phyloP scores from a whole-genome alignment of 2,888 invertebrate species.

The Seladonia tumulorum region DNA sequence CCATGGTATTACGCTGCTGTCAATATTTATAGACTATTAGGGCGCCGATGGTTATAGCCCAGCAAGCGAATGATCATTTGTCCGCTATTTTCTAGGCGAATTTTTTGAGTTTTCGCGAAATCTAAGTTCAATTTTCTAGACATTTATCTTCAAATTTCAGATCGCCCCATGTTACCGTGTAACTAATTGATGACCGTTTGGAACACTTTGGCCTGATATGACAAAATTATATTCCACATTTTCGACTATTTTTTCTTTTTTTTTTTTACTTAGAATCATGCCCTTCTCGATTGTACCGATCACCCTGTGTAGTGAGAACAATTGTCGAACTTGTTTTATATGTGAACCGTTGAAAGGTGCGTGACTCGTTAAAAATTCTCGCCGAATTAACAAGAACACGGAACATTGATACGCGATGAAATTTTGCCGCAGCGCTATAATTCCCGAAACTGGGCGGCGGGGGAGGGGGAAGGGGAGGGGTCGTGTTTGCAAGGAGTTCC shows the following conservation, averaged over 20 bases:
- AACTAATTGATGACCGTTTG: too few relatives aligned
- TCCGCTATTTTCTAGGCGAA: not conserved
- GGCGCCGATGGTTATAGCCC: not conserved
- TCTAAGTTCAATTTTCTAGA: too few relatives aligned
- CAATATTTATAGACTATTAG: constrained; percentile 6
- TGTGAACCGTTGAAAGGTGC: not conserved
- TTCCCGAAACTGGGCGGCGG: constrained; percentile 40
- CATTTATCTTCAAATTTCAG: too few relatives aligned
- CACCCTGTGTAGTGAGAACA: not conserved
- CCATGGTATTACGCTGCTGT: not conserved
- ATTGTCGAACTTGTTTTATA: not conserved
- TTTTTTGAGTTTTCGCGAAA: not conserved
- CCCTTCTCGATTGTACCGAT: not conserved
- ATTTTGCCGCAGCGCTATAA: constrained; percentile 48
- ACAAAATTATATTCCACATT: not conserved
- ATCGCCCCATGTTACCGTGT: too few relatives aligned
- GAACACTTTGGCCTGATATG: too few relatives aligned
- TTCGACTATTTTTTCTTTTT: not conserved
- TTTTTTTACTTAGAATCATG: too few relatives aligned
- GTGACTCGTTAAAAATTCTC: not conserved
- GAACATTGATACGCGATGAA: constrained; percentile 48
- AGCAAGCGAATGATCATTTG: not conserved
- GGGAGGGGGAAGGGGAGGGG: too few relatives aligned
- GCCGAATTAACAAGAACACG: not conserved
- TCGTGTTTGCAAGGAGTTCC: constrained; percentile 65